Conservation (phyloP, 2,797 vertebrate genomes). For the Galago senegalensis region DNA sequence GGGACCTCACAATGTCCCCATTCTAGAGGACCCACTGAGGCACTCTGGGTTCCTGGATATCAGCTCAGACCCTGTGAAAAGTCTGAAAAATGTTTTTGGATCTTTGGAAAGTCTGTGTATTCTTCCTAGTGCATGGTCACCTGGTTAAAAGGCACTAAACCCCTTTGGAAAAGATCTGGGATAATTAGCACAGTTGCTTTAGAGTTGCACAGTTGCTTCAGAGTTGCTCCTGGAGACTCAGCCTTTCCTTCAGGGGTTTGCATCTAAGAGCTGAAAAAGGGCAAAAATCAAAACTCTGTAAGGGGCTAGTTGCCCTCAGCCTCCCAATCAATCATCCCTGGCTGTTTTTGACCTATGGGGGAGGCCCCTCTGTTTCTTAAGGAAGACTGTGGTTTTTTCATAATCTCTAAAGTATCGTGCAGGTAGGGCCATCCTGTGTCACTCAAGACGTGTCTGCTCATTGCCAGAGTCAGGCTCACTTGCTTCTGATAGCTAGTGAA, state of each 20-base stretch:
- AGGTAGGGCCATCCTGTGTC: not conserved
- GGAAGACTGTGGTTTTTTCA: not conserved
- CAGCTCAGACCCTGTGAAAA: constrained; percentile 24
- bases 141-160: not conserved
- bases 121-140: not conserved
- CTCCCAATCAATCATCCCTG: not conserved
- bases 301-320: not conserved
- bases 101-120: not conserved
- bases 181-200: not conserved
- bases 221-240: too few species aligned
- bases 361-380: not conserved
- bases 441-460: not conserved
- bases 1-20: not conserved
- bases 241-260: not conserved
- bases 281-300: not conserved
- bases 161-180: not conserved
- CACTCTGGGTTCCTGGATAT: too few species aligned
- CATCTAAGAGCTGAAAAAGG: not conserved
- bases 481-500: not conserved
- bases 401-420: not conserved
- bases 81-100: not conserved
- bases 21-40: not conserved
- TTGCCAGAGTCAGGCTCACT: not conserved
- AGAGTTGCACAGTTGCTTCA: not conserved
- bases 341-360: not conserved